Evolutionary conservation across 2,888 invertebrate genomes (phyloP).

Genomic region (Bedellia somnulentella): DNA sequence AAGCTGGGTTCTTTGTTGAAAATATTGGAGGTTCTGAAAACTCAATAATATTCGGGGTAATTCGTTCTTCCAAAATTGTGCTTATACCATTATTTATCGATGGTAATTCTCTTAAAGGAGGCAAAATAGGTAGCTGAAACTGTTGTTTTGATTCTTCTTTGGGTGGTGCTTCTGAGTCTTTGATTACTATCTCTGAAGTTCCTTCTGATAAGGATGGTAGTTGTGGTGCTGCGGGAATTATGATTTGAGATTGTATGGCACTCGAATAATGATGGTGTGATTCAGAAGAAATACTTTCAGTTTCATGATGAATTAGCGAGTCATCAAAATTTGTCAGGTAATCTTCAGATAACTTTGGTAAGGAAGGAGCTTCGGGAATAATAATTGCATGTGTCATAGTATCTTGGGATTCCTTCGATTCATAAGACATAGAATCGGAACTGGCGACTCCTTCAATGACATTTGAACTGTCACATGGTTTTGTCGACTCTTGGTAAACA

Average conservation of each 20-base stretch:
- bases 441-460: no score
- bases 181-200: not conserved
- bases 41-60: not conserved
- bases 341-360: no score
- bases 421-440: not conserved
- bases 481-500: no score
- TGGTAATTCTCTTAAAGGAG: no score
- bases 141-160: not conserved
- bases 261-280: not conserved
- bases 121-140: not conserved
- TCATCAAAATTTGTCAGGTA: no score
- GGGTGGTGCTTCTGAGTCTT: not conserved
- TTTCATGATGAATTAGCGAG: no score
- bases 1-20: not conserved
- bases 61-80: not conserved
- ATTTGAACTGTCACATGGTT: no score
- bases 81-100: not conserved
- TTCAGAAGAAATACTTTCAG: no score
- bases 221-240: not conserved
- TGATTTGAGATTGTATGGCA: not conserved
- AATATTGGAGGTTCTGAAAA: not conserved
- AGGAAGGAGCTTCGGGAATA: slow-evolving; percentile 10
- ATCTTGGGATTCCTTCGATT: not conserved
- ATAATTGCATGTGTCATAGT: not conserved
- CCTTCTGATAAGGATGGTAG: not conserved